phyloP scores from a whole-genome alignment of 2,113 vertebrate species.

The Gopherus flavomarginatus region DNA sequence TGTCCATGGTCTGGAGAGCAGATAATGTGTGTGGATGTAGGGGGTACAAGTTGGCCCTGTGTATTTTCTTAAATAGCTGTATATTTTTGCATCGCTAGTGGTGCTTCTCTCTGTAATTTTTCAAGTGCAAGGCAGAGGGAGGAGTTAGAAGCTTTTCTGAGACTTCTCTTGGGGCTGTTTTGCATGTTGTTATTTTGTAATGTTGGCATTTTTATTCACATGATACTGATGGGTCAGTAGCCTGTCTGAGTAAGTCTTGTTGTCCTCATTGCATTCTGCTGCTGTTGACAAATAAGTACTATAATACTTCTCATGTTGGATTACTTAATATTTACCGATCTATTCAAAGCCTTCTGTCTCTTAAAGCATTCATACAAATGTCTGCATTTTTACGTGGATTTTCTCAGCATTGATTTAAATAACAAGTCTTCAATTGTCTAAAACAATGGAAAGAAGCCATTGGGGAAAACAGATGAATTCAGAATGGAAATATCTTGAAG shows the following conservation, averaged over 20 bases:
- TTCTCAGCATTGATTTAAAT: constrained; percentile 23
- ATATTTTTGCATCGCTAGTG: background rate
- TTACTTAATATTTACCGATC: background rate
- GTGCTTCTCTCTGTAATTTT: background rate
- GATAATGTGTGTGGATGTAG: constrained; percentile 30
- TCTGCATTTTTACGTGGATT: constrained; percentile 27
- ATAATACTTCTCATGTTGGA: background rate
- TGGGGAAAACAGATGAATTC: constrained; percentile 1
- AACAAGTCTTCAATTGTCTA: background rate
- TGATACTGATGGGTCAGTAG: constrained; percentile 37
- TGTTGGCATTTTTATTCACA: constrained; percentile 10
- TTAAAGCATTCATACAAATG: background rate
- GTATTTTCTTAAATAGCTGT: constrained; percentile 54
- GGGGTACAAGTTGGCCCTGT: constrained; percentile 21
- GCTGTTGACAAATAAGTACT: background rate
- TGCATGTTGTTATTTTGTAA: background rate
- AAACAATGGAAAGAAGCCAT: background rate
- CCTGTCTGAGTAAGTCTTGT: constrained; percentile 15
- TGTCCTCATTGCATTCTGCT: constrained; percentile 52
- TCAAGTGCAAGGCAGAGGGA: background rate
- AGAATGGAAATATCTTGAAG: constrained; percentile 18
- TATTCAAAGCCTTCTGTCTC: background rate
- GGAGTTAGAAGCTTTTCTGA: background rate
- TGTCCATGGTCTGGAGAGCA: constrained; percentile 50
- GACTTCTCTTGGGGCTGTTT: background rate